Evolutionary conservation across 2,888 invertebrate genomes (phyloP), one percentile per base, ranked within the genome.

Genomic region (Protodeltote pygarga): DNA sequence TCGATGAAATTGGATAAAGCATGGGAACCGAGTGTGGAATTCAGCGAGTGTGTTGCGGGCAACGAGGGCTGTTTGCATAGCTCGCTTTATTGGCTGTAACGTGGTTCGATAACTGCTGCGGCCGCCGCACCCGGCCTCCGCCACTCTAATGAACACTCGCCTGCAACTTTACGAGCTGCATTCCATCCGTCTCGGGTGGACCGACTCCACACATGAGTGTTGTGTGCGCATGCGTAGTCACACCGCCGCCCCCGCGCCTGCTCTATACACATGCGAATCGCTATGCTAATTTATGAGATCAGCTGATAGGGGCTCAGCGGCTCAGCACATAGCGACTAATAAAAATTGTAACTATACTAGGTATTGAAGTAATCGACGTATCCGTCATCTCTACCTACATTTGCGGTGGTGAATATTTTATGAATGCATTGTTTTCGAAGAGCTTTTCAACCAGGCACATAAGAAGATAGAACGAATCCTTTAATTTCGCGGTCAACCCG

Each of bases 1-100:
- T 85, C 83, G 81, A 80, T 89, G 90, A 89, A 91, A 90, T 89
- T 82, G 88, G 88, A 91, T 89, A 89, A 87, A 87, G 83, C 89
- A 83, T 91, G 91, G 89, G 92, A 91, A 91, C 87, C 69, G 71
- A 77, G 74, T 66, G 76, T 73, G 89, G 90, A 89, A 88, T 89
- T 83, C 85, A 84, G 81, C 80, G 79, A 74, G 77, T 81, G 79
- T 79, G 75, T 77, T 79, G 76, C 67, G 57, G 66, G 67, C 75
- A 64, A 68, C 71, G 77, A 74, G 77, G 79, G 78, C 79, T 87
- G 87, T 89, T 89, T 86, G 89, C 88, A 90, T 91, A 84, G 89
- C 82, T 88, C 80, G 82, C 84, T 91, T 92, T 91, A 91, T 91
- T 86, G 81, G 83, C 87, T 86, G 87, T 83, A 84, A 87, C 90